Evolutionary conservation across 2,113 vertebrate genomes (phyloP), one percentile per base, ranked within the genome.

Genomic region (Amphiprion percula): DNA sequence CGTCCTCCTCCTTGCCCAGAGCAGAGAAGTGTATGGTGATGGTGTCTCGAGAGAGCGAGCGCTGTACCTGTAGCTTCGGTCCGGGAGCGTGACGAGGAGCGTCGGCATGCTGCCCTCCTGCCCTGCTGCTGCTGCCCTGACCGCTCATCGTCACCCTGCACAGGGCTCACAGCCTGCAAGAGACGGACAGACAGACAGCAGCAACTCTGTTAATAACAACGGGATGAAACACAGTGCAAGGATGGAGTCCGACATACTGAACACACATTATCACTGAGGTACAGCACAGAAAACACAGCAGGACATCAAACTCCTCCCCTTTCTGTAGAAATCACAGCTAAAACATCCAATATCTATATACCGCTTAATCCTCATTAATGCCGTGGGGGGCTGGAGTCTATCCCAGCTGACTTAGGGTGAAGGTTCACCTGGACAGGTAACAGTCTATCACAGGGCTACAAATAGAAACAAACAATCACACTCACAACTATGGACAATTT

Each of bases 21-120:
- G 97, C 97, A 55, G 97, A 99, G 95, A 99, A 99, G 94, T 97
- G 98, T 94, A 99, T 98, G 92, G 98, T 98, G 91, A 99, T 97
- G 92, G 96, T 98, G 93, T 99, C 98, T 88, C 95, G 95, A 70
- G 98, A 99, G 71, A 96, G 90, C 4, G 98, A 99, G 84, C 97
- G 96, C 68, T 99, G 98, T 82, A 99, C 98, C 88, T 99, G 97
- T 93, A 99, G 95, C 94, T 96, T 98, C 79, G 98, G 97, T 64
- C 93, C 92, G 5, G 95, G 87, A 55, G 95, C 84, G 39, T 96
- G 94, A 87, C 96, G 96, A 84, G 68, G 80, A 79, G 95, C 95
- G 90, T 96, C 96, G 84, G 94, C 96, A 96, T 97, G 97, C 95
- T 95, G 95, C 93, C 94, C 94, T 63, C 87, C 58, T 77, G 88